Percentiles rank a stretch among this genome's conserved stretches.
Evolutionary conservation across 2,888 invertebrate species (phyloP).

Genomic region (Aleiodes alternator): DNA sequence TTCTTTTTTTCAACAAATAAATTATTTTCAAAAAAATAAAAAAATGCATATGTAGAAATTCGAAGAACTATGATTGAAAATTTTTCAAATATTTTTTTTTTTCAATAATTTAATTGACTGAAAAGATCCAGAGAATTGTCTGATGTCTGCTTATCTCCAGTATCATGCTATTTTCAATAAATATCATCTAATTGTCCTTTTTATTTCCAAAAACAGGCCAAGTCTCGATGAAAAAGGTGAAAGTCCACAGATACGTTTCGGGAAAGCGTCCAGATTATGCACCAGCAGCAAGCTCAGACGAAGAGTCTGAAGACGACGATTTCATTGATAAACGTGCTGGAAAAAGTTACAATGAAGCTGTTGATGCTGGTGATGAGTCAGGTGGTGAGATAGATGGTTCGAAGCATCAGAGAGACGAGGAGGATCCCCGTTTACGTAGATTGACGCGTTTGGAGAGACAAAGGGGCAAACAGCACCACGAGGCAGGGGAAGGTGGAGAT

Average conservation of each 20-base stretch:
- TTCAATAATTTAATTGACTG: too few relatives aligned
- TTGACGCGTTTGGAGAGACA: constrained; percentile 76
- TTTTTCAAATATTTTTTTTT: too few relatives aligned
- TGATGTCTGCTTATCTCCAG: too few relatives aligned
- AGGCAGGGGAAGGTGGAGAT: neutral
- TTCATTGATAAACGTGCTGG: constrained; percentile 82
- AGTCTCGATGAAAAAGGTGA: constrained; percentile 99
- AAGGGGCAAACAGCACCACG: constrained; percentile 70
- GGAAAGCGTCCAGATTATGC: constrained; percentile 99
- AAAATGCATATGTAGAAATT: too few relatives aligned
- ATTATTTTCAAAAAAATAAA: too few relatives aligned
- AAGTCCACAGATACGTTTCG: constrained; percentile 98
- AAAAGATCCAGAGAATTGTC: too few relatives aligned
- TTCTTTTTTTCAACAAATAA: too few relatives aligned
- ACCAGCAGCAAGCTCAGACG: constrained; percentile 88
- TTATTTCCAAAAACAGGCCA: constrained; percentile 82
- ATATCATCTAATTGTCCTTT: neutral
- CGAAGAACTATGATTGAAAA: too few relatives aligned
- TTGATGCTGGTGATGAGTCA: constrained; percentile 69
- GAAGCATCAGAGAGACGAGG: constrained; percentile 77
- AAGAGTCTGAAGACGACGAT: constrained; percentile 92
- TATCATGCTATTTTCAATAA: too few relatives aligned
- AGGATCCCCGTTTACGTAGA: constrained; percentile 89
- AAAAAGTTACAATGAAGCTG: constrained; percentile 69
- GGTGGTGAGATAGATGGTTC: constrained; percentile 74